Base-by-base conservation (phyloP, 1,140 invertebrate genomes). In the Aradophagus sp. region DNA sequence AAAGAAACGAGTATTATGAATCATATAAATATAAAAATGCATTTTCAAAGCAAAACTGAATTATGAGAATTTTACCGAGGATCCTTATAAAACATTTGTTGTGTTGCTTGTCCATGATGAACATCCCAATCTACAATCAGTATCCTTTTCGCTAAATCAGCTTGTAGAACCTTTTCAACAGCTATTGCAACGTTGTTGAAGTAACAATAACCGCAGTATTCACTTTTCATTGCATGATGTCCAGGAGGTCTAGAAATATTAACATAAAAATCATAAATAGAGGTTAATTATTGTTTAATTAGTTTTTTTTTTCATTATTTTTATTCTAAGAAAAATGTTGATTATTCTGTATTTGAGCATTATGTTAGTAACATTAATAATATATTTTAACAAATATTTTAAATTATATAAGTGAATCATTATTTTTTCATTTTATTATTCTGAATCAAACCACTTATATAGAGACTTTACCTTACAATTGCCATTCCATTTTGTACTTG, bases 111-210 rank as follows among this genome's bases (percentile, higher is more conserved):
- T 0, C 96, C 96, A 83, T 97, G 96, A 85, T 98, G 96, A 8
- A 98, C 93, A 86, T 99, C 98, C 92, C 95, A 98, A 85, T 99
- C 98, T 0, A 99, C 92, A 66, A 99, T 97, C 36, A 99, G 81
- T 71, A 99, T 92, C 75, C 91, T 90, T 42, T 80, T 84, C 2
- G 88, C 77, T 8, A 87, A 86, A 35, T 80, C 77, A 8, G 89
- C 88, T 26, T 91, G 86, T 2, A 98, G 76, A 16, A 92, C 93
- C 80, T 93, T 89, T 73, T 93, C 90, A 12, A 96, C 95, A 7
- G 95, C 96, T 36, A 99, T 86, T 1, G 95, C 97, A 0, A 97
- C 96, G 85, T 99, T 99, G 81, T 99, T 99, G 74, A 98, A 97
- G 80, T 94, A 95, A 84, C 97, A 99, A 82, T 96, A 99, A 11